Conservation (phyloP, 2,888 invertebrate genomes). For the Electrophaes corylata region DNA sequence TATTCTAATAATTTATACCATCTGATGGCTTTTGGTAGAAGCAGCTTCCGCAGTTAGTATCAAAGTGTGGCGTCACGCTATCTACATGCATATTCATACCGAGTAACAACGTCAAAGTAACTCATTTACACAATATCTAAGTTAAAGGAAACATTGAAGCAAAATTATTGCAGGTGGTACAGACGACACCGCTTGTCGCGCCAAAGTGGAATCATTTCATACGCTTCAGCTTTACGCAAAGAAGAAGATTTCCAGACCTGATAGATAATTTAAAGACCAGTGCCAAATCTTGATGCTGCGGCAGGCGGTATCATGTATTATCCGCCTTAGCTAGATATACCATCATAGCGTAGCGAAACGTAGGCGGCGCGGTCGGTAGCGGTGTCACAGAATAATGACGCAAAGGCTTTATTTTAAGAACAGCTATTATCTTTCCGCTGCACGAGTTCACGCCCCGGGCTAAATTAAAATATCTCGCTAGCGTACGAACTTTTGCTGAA, state of each 20-base stretch:
- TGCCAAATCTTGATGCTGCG: background rate
- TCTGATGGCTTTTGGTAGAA: constrained; percentile 11
- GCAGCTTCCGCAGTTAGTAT: constrained; percentile 11
- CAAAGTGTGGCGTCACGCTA: constrained; percentile 26
- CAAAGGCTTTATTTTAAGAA: constrained; percentile 74
- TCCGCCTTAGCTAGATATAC: constrained; percentile 8
- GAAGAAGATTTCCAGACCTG: background rate
- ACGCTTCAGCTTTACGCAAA: background rate
- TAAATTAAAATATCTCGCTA: constrained; percentile 66
- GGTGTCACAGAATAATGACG: constrained; percentile 64
- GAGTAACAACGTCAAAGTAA: constrained; percentile 34
- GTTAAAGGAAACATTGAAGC: constrained; percentile 37
- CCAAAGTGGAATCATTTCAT: background rate
- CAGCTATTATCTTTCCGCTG: constrained; percentile 66
- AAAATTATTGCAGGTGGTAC: constrained; percentile 18
- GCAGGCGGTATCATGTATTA: background rate
- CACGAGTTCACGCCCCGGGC: constrained; percentile 57
- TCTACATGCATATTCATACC: constrained; percentile 39
- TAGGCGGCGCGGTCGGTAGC: constrained; percentile 36
- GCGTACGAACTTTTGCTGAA: constrained; percentile 47
- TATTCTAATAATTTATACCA: constrained; percentile 2
- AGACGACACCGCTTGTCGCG: background rate
- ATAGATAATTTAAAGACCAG: background rate
- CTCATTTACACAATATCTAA: constrained; percentile 42
- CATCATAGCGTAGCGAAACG: constrained; percentile 33